phyloP scores from a whole-genome alignment of 2,888 invertebrate species.

The Drosophila koepferae region DNA sequence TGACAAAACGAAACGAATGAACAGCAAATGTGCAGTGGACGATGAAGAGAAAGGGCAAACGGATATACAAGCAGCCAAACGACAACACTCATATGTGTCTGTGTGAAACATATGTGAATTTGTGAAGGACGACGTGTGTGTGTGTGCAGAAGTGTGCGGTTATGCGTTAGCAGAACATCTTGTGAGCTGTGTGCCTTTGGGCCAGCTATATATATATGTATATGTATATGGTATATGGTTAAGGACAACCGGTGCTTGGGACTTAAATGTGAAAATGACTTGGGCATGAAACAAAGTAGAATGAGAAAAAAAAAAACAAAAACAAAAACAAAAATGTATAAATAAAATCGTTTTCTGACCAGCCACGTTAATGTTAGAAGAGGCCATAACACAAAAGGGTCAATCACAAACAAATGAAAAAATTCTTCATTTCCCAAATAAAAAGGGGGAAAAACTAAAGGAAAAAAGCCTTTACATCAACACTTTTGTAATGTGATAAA shows the following conservation, averaged over 20 bases:
- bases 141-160: neutral
- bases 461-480: slow-evolving; percentile 21
- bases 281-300: neutral
- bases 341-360: slow-evolving; percentile 11
- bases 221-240: neutral
- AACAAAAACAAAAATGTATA: neutral
- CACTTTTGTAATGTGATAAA: slow-evolving; percentile 27
- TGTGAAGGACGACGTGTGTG: slow-evolving; percentile 8
- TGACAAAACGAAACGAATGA: slow-evolving; percentile 61
- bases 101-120: slow-evolving; percentile 49
- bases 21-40: slow-evolving; percentile 70
- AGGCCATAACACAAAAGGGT: slow-evolving; percentile 44
- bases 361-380: slow-evolving; percentile 33
- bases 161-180: slow-evolving; percentile 22
- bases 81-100: slow-evolving; percentile 42
- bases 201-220: neutral
- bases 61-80: slow-evolving; percentile 29
- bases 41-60: slow-evolving; percentile 27
- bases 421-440: slow-evolving; percentile 29
- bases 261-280: slow-evolving; percentile 40
- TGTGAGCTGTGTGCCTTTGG: slow-evolving; percentile 21
- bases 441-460: neutral
- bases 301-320: neutral
- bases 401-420: slow-evolving; percentile 42
- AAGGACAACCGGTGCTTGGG: slow-evolving; percentile 12